Conservation (phyloP, 2,888 invertebrate genomes). For the Phragmatobia fuliginosa region DNA sequence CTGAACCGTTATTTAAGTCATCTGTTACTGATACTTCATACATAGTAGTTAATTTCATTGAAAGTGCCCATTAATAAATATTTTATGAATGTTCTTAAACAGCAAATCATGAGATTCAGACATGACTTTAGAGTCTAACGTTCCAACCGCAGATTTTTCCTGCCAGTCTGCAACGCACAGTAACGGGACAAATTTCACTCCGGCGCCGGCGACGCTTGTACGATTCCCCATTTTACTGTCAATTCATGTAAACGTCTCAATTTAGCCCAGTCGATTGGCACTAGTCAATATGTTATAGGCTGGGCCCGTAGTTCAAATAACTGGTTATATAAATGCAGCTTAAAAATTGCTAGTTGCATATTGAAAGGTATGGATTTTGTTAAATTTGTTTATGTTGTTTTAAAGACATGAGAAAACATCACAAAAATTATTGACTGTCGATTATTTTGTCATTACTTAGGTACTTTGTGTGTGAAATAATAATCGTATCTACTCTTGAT, state of each 20-base stretch:
- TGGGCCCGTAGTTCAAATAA: constrained; percentile 43
- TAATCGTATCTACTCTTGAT: neutral
- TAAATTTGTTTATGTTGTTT: neutral
- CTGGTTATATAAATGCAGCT: constrained; percentile 37
- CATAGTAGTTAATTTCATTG: too few relatives aligned
- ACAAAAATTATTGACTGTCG: too few relatives aligned
- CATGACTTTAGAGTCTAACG: neutral
- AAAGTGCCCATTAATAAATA: neutral
- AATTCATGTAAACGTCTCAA: constrained; percentile 82
- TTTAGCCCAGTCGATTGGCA: constrained; percentile 61
- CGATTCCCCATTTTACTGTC: constrained; percentile 79
- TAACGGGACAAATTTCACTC: constrained; percentile 80
- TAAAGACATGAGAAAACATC: too few relatives aligned
- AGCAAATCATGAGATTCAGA: neutral
- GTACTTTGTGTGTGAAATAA: too few relatives aligned
- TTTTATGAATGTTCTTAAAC: neutral
- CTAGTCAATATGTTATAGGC: constrained; percentile 50
- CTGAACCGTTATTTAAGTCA: too few relatives aligned
- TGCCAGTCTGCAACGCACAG: constrained; percentile 52
- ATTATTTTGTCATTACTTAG: too few relatives aligned
- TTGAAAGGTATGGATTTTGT: constrained; percentile 23
- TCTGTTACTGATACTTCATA: too few relatives aligned
- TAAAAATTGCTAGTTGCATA: constrained; percentile 41
- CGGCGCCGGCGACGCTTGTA: constrained; percentile 68
- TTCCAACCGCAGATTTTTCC: constrained; percentile 35